Conservation (phyloP, 2,113 vertebrate genomes). For the Paradoxurus hermaphroditus region DNA sequence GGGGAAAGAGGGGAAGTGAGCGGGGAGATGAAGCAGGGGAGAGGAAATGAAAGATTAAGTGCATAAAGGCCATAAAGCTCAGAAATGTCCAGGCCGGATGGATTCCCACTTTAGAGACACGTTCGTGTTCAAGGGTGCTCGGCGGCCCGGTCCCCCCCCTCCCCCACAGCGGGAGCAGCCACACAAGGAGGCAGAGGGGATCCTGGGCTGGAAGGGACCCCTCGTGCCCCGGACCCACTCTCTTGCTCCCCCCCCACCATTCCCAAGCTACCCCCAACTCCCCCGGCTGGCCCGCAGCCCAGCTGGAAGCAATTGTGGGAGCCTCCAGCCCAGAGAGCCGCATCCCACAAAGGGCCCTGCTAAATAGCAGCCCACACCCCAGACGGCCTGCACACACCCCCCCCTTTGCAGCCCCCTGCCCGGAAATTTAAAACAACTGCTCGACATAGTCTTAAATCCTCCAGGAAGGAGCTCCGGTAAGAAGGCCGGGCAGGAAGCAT, state of each 20-base stretch:
- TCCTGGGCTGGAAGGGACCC: neutral
- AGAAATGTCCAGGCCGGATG: slow-evolving; percentile 62
- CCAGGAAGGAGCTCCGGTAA: slow-evolving; percentile 65
- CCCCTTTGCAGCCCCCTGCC: slow-evolving; percentile 67
- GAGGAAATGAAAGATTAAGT: slow-evolving; percentile 78
- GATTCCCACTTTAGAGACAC: slow-evolving; percentile 67
- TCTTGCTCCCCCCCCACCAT: neutral
- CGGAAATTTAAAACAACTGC: slow-evolving; percentile 80
- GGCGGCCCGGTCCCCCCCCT: too few relatives aligned
- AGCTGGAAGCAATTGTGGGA: slow-evolving; percentile 78
- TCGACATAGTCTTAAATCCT: slow-evolving; percentile 76
- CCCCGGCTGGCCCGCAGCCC: slow-evolving; percentile 64
- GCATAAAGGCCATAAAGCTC: slow-evolving; percentile 72
- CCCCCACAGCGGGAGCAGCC: neutral
- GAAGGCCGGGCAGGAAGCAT: slow-evolving; percentile 60
- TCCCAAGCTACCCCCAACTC: neutral
- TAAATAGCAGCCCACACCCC: slow-evolving; percentile 73
- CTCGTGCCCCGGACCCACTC: neutral
- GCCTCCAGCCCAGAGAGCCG: slow-evolving; percentile 65
- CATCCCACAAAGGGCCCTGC: slow-evolving; percentile 71
- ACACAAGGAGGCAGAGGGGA: slow-evolving; percentile 31
- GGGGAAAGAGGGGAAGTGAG: slow-evolving; percentile 74
- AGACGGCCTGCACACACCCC: slow-evolving; percentile 60
- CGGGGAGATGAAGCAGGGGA: slow-evolving; percentile 68
- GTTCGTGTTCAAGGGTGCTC: slow-evolving; percentile 50